Evolutionary conservation across 2,888 invertebrate genomes (phyloP), one percentile per base, ranked within the genome.

Genomic region (Seira ritae): DNA sequence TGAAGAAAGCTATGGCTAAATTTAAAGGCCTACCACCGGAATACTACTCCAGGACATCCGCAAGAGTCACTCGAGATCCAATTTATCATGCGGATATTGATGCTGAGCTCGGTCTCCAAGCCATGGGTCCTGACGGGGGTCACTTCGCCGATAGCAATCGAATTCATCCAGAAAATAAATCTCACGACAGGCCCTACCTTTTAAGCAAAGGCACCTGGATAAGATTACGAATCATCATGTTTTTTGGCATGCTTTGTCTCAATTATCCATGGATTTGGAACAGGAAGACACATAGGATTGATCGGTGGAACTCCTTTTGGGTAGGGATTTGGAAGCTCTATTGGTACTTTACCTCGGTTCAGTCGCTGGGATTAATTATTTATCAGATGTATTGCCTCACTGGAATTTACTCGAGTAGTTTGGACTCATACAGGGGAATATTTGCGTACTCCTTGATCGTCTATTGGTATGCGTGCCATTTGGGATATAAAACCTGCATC

Each of bases 201-300:
- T 17, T 80, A 3, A 69, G 46, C 12, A 55, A 67, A 17, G 73
- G 31, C 0, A 24, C 69, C 0, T 74, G 67, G 17, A 62, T 20
- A 0, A 24, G 83, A 15, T 23, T 83, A 8, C 73, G 73, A 2
- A n/a, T 68, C 0, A 65, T 83, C 0, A 55, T 78, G 15, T 66
- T 78, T 10, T 20, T 83, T 10, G 74, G 80, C 6, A 60, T 22
- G 42, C 17, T 76, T n/a, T 73, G 67, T 22, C 37, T 66, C 0
- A 76, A 71, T 12, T 72, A 46, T 20, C 84, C 84, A 1, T 84
- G 68, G 67, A 66, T 6, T n/a, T 84, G 84, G 84, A 72, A 84
- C 46, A 37, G 42, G 0, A 80, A 77, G 55, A 70, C 62, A 3
- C 24, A 65, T 15, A 70, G 74, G 22, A 66, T 84, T 31, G 77